Conservation (phyloP, 2,113 vertebrate genomes). For the Ptilorrhoa leucosticta region DNA sequence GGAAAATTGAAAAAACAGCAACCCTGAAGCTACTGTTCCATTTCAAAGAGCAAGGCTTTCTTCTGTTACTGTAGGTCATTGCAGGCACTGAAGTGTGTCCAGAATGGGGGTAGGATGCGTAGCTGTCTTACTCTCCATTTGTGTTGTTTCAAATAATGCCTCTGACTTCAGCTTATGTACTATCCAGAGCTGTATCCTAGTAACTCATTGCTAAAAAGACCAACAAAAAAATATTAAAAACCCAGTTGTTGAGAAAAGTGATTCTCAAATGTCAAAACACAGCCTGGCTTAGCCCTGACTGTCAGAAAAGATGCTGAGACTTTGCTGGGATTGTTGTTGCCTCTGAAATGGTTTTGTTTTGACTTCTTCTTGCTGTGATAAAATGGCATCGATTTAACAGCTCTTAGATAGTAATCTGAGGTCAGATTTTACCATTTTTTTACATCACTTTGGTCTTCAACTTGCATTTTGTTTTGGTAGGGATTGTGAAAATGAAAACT, state of each 20-base stretch:
- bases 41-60: not conserved
- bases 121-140: not conserved
- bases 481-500: not conserved
- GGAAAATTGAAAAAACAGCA: not conserved
- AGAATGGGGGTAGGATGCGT: fast-evolving
- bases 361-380: not conserved
- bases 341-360: not conserved
- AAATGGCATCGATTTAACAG: not conserved
- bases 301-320: not conserved
- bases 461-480: not conserved
- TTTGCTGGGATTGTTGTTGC: not conserved
- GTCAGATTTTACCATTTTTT: not conserved
- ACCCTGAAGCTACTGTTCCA: not conserved
- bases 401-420: not conserved
- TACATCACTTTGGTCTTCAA: not conserved
- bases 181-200: not conserved
- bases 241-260: not conserved
- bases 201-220: not conserved
- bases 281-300: not conserved
- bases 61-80: not conserved
- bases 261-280: not conserved
- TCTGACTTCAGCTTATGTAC: not conserved
- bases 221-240: not conserved
- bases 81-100: not conserved
- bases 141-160: not conserved